These are phyloP conservation scores for Elgaria multicarinata DNA, from an alignment of 2,113 vertebrate genomes.

Conservation along the genomic window DNA sequence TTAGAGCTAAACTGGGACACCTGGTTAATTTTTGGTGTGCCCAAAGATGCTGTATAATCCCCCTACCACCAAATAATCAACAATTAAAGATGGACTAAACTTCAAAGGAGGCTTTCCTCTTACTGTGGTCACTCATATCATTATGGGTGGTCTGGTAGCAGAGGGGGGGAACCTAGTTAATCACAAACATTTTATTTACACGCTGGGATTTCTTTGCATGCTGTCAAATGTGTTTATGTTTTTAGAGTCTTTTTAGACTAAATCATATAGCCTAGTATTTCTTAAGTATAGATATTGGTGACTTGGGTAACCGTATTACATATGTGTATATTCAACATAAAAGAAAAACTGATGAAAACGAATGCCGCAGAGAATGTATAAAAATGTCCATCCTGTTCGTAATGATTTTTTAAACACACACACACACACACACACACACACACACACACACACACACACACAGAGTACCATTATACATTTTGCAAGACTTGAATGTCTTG, in stretches of 20 bases:
- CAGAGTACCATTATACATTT: slow-evolving; percentile 4
- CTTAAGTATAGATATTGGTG: slow-evolving; percentile 29
- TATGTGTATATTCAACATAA: slow-evolving; percentile 17
- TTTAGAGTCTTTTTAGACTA: slow-evolving; percentile 30
- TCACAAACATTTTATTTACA: slow-evolving; percentile 11
- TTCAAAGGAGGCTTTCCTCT: slow-evolving; percentile 21
- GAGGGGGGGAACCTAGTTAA: slow-evolving; percentile 29
- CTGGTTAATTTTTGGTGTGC: background rate
- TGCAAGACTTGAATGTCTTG: slow-evolving; percentile 18
- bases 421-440: too few relatives aligned
- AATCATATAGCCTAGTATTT: slow-evolving; percentile 32
- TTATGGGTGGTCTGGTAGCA: slow-evolving; percentile 28
- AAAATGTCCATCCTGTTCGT: background rate
- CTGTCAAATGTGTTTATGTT: slow-evolving; percentile 29
- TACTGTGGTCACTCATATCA: slow-evolving; percentile 17
- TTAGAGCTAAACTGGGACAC: slow-evolving; percentile 31
- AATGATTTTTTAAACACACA: background rate
- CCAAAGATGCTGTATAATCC: slow-evolving; percentile 21
- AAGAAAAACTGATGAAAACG: slow-evolving; percentile 37
- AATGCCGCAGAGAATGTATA: slow-evolving; percentile 20
- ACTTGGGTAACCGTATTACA: background rate
- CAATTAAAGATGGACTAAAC: slow-evolving; percentile 1
- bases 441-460: too few relatives aligned
- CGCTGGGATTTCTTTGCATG: slow-evolving; percentile 29
- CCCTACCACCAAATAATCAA: background rate